phyloP scores from a whole-genome alignment of 2,113 vertebrate genomes.

The Thermophis baileyi region DNA sequence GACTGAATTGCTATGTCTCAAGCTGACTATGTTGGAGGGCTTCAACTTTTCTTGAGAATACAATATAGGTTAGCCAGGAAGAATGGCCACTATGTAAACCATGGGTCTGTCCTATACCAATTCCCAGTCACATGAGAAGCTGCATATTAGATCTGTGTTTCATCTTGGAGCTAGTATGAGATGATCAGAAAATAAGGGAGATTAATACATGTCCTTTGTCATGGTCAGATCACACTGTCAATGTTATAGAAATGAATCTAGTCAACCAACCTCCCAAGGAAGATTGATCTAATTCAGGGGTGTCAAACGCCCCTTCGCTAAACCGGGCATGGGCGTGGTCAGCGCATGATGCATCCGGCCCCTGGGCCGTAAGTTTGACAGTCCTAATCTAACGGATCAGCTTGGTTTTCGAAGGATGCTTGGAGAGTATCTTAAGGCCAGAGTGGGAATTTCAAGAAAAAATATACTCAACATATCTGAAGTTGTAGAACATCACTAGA shows the following conservation, averaged over 20 bases:
- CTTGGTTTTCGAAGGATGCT: neutral
- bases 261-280: neutral
- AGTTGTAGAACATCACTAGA: slow-evolving; percentile 28
- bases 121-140: neutral
- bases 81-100: neutral
- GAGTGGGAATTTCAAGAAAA: neutral
- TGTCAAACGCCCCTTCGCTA: no score
- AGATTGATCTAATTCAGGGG: no score
- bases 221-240: neutral
- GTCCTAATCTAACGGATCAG: neutral
- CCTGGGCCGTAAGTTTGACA: no score
- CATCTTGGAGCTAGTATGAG: neutral
- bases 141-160: neutral
- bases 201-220: neutral
- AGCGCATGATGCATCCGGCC: no score
- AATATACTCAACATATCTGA: slow-evolving; percentile 37
- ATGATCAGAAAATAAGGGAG: neutral
- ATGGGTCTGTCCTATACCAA: neutral
- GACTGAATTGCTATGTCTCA: neutral
- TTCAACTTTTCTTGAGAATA: neutral
- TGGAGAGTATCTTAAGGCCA: neutral
- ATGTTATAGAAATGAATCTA: neutral
- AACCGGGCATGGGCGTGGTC: no score
- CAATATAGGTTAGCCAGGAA: neutral
- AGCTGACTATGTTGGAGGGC: neutral